A percentile compares a stretch with the other conserved stretches of the same genome.
These are phyloP conservation scores for Ectemnius cavifrons DNA, from an alignment of 2,888 invertebrate species.

Conservation along the genomic window DNA sequence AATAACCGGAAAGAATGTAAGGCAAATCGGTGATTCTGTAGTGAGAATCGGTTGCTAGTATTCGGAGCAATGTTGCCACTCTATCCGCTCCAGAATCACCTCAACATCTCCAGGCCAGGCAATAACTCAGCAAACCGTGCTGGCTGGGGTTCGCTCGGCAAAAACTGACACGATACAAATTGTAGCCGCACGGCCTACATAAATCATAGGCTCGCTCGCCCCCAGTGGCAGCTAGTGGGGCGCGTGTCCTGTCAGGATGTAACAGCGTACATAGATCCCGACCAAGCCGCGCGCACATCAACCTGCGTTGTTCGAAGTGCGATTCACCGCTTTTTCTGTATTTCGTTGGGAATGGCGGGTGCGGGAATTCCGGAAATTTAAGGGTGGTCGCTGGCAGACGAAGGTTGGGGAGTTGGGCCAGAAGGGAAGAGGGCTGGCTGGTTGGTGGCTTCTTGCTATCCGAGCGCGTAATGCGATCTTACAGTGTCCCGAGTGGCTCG, in stretches of 20 bases:
- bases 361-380: neutral
- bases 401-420: neutral
- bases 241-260: conserved; percentile 1
- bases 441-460: conserved; percentile 24
- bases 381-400: neutral
- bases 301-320: neutral
- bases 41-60: too few species aligned
- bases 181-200: conserved; percentile 70
- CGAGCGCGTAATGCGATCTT: conserved; percentile 46
- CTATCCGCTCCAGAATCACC: conserved; percentile 37
- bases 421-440: neutral
- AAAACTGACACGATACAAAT: conserved; percentile 75
- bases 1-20: too few species aligned
- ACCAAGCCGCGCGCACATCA: neutral
- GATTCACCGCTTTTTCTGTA: neutral
- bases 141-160: conserved; percentile 58
- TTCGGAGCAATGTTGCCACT: conserved; percentile 25
- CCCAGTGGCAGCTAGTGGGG: conserved; percentile 21
- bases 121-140: conserved; percentile 69
- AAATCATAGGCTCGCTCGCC: conserved; percentile 66
- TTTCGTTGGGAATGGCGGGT: neutral
- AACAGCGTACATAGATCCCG: neutral
- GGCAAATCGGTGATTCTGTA: too few species aligned
- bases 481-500: conserved; percentile 32
- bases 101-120: conserved; percentile 59